Conservation (phyloP, 1,140 invertebrate genomes). For the Aricia agestis region DNA sequence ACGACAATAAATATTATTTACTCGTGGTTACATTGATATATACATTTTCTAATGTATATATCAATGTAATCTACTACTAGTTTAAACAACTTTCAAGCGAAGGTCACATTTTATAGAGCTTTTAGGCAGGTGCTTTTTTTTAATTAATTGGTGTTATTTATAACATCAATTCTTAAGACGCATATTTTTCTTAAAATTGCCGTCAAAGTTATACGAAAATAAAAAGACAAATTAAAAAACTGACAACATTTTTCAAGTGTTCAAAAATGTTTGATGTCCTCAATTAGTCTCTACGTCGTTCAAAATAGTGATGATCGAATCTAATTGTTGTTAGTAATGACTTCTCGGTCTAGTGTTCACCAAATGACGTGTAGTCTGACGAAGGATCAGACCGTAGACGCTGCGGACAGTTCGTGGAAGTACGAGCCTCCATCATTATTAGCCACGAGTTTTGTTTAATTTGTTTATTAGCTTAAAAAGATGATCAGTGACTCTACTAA, state of each 20-base stretch:
- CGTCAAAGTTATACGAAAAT: no score
- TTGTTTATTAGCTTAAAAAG: background rate
- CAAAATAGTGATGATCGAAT: background rate
- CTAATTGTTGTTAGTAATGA: conserved; percentile 1
- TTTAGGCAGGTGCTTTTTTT: background rate
- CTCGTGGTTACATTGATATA: no score
- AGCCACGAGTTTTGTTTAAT: background rate
- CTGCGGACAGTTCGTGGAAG: conserved; percentile 7
- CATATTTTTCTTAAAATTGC: no score
- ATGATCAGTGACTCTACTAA: background rate
- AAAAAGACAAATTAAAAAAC: no score
- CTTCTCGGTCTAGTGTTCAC: conserved; percentile 1
- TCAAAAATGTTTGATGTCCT: background rate
- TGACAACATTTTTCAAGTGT: no score
- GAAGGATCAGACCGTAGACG: conserved; percentile 1
- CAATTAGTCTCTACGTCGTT: background rate
- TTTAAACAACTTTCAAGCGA: background rate
- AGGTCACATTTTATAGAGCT: background rate
- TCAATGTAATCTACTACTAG: no score
- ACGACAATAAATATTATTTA: background rate
- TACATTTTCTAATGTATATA: no score
- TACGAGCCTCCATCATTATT: background rate
- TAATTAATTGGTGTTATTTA: no score
- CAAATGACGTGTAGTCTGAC: conserved; percentile 12
- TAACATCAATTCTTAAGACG: no score